phyloP scores from a whole-genome alignment of 2,113 vertebrate species.

The Caranx melampygus region DNA sequence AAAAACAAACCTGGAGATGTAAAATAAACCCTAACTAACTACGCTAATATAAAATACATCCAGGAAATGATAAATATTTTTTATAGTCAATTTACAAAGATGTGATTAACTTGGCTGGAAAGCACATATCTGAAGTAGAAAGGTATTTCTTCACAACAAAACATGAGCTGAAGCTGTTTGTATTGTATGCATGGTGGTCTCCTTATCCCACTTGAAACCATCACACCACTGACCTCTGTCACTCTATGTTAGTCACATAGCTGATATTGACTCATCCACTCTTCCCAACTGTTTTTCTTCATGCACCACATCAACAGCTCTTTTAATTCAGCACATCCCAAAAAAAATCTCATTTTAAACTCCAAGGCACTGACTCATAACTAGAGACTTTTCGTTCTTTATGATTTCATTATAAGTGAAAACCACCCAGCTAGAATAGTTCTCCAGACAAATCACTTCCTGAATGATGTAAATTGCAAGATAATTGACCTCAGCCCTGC shows the following conservation, averaged over 20 bases:
- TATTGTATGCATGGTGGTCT: constrained; percentile 9
- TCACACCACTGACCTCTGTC: constrained; percentile 9
- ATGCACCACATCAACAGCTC: background rate
- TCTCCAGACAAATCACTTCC: constrained; percentile 42
- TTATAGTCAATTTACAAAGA: background rate
- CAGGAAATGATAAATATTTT: background rate
- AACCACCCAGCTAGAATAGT: constrained; percentile 36
- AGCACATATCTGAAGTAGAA: background rate
- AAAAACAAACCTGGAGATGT: background rate
- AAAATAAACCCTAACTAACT: background rate
- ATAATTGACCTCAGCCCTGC: constrained; percentile 52
- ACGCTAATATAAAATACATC: background rate
- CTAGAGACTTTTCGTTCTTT: constrained; percentile 19
- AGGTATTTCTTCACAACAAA: background rate
- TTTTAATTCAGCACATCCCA: constrained; percentile 5
- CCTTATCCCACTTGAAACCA: background rate
- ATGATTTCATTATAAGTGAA: constrained; percentile 44
- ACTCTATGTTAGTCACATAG: background rate
- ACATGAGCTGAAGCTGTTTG: background rate
- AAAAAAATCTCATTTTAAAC: constrained; percentile 14
- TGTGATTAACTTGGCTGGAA: constrained; percentile 51
- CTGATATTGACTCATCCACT: background rate
- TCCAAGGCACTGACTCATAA: background rate
- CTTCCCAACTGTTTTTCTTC: constrained; percentile 10
- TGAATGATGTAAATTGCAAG: constrained; percentile 48